Base-by-base conservation (phyloP, 2,888 invertebrate genomes). In the Willowsia nigromaculata region DNA sequence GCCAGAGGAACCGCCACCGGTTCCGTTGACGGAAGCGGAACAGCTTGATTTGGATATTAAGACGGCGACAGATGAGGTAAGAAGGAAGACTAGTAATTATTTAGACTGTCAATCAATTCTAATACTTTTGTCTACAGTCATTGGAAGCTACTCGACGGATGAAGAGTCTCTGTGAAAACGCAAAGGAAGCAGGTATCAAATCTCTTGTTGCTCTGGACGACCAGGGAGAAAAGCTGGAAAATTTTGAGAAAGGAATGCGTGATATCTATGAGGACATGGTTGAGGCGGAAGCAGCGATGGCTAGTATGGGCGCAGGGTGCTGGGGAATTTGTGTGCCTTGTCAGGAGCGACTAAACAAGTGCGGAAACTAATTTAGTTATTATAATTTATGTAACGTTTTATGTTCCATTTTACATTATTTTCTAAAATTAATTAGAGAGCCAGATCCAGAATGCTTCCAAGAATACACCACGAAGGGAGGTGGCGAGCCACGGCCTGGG, bases 231-330 rank as follows among this genome's bases (percentile, higher is more conserved):
- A 68, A 88, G 40, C 62, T 88, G 15, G 88, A 88, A 27, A 62
- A 71, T 43, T 74, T 88, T 56, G 88, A 88, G 30, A 88, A 88
- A 27, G 88, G 88, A 62, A 88, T 88, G 88, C 30, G 59, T 0
- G 82, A 82, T n/a, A 88, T 88, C 76, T 76, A 88, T n/a, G 88
- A 88, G 37, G 88, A 88, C 50, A 88, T 88, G 88, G 82, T 82
- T 33, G 88, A 88, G 56, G 88, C 88, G 0, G 82, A 88, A 43
- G 59, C 71, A 4, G 82, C 82, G 9, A 59, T 88, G 82, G 53
- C 22, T 13, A 83, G 76, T 47, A 88, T 88, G 88, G 88, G 88
- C 0, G 81, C 80, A 1, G 30, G 71, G 33, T 87, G 87, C 33
- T 81, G 87, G 80, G 81, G 80, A n/a, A 33, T 87, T 30, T 81